phyloP scores from a whole-genome alignment of 1,140 invertebrate genomes.

The Mesaphorura yosii region DNA sequence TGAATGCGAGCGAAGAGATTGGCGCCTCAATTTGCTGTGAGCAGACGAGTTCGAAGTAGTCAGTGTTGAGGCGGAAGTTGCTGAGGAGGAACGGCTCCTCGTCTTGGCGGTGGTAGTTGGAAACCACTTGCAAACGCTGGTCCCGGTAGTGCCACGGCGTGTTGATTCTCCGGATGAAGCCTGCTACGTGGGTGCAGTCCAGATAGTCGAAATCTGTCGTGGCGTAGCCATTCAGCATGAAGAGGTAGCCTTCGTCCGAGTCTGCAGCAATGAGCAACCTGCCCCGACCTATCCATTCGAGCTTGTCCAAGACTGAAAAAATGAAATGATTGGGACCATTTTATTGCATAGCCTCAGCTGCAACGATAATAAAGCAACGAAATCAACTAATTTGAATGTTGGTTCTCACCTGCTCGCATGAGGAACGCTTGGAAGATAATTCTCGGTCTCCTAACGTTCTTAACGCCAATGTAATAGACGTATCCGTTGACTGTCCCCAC shows the following conservation, averaged over 20 bases:
- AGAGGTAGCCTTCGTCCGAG: conserved; percentile 1
- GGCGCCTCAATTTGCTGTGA: conserved; percentile 18
- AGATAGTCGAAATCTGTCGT: conserved; percentile 21
- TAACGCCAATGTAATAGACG: conserved; percentile 19
- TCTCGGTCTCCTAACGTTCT: conserved; percentile 17
- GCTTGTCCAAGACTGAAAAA: conserved; percentile 12
- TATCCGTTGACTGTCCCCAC: conserved; percentile 20
- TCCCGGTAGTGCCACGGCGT: conserved; percentile 13
- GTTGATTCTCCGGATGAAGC: conserved; percentile 17
- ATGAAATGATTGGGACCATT: not conserved
- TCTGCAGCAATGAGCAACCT: conserved; percentile 14
- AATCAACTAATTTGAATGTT: too few species aligned
- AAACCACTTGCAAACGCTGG: conserved; percentile 23
- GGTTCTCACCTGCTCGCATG: conserved; percentile 2
- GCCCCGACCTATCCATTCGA: conserved; percentile 14
- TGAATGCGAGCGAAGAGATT: conserved; percentile 17
- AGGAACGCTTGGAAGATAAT: conserved; percentile 9
- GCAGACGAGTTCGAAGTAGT: conserved; percentile 18
- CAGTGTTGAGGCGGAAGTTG: conserved; percentile 21
- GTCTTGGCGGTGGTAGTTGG: conserved; percentile 7
- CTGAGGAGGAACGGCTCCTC: conserved; percentile 11
- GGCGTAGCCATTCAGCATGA: conserved; percentile 18
- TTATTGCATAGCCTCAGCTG: not conserved
- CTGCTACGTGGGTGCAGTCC: conserved; percentile 19
- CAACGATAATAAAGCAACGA: not conserved